These are phyloP conservation scores for Sphaeramia orbicularis DNA, from an alignment of 2,797 vertebrate species.

Conservation along the genomic window DNA sequence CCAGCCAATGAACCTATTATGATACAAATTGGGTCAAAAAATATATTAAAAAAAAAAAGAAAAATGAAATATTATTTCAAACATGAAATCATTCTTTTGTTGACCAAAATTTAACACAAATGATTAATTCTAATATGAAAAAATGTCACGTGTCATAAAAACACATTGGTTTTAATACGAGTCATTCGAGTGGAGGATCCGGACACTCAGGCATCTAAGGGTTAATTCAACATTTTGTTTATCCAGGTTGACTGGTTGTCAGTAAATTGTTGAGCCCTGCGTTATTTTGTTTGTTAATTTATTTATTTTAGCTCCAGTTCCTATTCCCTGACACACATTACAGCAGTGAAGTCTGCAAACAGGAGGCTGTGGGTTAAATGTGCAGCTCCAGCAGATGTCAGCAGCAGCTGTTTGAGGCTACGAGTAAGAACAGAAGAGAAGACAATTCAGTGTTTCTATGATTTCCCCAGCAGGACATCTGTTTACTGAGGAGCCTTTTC, in stretches of 20 bases:
- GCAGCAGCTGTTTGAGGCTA: not conserved
- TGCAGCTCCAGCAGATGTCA: slow-evolving; percentile 17
- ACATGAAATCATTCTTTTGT: no score
- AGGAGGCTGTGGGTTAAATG: slow-evolving; percentile 9
- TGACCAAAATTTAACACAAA: no score
- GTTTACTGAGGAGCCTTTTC: slow-evolving; percentile 3
- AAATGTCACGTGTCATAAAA: no score
- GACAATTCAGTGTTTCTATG: slow-evolving; percentile 17
- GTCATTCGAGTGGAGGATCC: no score
- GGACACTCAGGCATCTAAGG: no score
- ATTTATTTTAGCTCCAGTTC: not conserved
- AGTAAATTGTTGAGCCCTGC: slow-evolving; percentile 3
- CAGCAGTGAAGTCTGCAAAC: not conserved
- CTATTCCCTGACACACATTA: slow-evolving; percentile 9
- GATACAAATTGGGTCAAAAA: slow-evolving; percentile 23
- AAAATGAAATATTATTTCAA: no score
- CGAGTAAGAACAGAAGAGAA: slow-evolving; percentile 1
- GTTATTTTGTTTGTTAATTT: no score
- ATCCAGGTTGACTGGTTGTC: no score
- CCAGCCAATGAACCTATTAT: slow-evolving; percentile 15
- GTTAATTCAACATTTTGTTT: slow-evolving; percentile 2
- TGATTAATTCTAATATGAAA: no score
- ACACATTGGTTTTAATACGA: no score
- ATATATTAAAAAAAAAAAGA: no score
- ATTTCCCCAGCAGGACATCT: slow-evolving; percentile 5